phyloP scores from a whole-genome alignment of 2,797 vertebrate species.

The Danio choprae region DNA sequence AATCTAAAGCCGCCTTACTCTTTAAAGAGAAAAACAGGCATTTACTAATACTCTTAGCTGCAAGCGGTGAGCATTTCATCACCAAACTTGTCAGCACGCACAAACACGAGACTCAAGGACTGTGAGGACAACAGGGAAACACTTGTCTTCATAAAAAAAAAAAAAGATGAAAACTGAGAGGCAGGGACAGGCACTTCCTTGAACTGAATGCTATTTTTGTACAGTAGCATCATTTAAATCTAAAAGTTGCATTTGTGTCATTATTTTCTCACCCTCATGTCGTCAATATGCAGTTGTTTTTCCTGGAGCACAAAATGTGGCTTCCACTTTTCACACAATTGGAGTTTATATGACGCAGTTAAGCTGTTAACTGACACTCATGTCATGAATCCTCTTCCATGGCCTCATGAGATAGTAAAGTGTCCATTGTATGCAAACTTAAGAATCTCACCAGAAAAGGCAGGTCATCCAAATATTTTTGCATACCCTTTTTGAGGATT shows the following conservation, averaged over 20 bases:
- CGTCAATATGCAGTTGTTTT: neutral
- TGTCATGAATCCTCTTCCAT: too few species aligned
- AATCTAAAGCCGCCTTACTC: conserved; percentile 45
- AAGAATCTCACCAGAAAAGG: neutral
- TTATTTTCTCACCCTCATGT: neutral
- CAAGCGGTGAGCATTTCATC: conserved; percentile 23
- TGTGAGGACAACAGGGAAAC: conserved; percentile 1
- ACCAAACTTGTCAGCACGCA: neutral
- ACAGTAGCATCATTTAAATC: neutral
- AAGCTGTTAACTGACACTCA: neutral
- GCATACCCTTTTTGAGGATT: too few species aligned
- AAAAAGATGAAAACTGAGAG: neutral
- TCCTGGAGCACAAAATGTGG: neutral
- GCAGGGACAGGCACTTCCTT: neutral
- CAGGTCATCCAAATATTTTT: too few species aligned
- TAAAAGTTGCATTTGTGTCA: neutral
- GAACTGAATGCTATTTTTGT: neutral
- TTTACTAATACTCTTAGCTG: conserved; percentile 37
- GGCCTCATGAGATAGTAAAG: too few species aligned
- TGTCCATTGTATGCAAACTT: neutral
- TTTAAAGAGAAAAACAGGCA: conserved; percentile 41
- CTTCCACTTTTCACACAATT: neutral
- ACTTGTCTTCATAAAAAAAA: conserved; percentile 4
- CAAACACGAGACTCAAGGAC: neutral
- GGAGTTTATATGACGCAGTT: neutral